These are phyloP conservation scores for Cheilosia pagana DNA, from an alignment of 2,888 invertebrate species.

Conservation along the genomic window DNA sequence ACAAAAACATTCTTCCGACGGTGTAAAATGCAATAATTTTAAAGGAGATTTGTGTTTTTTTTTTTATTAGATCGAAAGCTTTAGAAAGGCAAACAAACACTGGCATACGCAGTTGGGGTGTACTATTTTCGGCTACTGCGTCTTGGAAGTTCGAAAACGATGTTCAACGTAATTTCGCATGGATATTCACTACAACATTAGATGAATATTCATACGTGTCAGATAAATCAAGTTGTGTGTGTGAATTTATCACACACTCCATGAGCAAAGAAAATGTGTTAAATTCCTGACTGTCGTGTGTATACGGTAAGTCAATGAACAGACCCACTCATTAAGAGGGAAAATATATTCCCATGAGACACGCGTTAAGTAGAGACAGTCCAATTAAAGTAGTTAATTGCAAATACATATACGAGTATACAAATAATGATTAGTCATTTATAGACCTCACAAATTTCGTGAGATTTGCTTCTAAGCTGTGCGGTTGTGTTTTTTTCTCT, in stretches of 20 bases:
- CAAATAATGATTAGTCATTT: neutral
- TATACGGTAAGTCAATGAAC: too few relatives aligned
- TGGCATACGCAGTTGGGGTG: neutral
- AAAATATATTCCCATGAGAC: neutral
- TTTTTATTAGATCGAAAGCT: constrained; percentile 5
- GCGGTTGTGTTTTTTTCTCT: too few relatives aligned
- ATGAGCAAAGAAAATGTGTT: too few relatives aligned
- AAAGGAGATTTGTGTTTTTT: neutral
- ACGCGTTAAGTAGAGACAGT: neutral
- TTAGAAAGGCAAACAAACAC: constrained; percentile 24
- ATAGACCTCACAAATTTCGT: too few relatives aligned
- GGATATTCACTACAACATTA: neutral
- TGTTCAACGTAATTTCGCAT: neutral
- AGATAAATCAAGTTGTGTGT: neutral
- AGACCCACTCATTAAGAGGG: too few relatives aligned
- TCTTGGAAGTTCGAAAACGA: neutral
- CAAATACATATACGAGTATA: neutral
- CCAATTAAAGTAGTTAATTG: neutral
- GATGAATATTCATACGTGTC: neutral
- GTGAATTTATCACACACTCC: too few relatives aligned
- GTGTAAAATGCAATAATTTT: neutral
- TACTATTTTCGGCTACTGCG: constrained; percentile 27
- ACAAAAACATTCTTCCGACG: constrained; percentile 29
- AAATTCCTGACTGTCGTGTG: too few relatives aligned
- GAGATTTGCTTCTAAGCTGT: too few relatives aligned